phyloP scores from a whole-genome alignment of 2,888 invertebrate genomes.

The Pardosa pseudoannulata region DNA sequence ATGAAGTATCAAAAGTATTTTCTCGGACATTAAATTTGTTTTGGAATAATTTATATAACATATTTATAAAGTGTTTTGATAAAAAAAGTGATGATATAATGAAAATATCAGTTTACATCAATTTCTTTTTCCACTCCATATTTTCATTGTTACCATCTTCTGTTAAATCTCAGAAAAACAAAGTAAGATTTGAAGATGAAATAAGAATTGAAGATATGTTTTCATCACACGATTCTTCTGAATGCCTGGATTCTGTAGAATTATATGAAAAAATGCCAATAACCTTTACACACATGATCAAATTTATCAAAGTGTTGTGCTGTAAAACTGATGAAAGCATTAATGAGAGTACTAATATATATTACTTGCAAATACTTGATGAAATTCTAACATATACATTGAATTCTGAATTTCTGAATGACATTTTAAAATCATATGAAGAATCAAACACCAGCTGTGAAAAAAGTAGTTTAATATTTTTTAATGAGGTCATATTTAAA shows the following conservation, averaged over 20 bases:
- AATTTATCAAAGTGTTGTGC: slow-evolving; percentile 22
- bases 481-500: not conserved
- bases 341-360: no score
- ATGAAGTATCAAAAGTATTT: slow-evolving; percentile 18
- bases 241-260: not conserved
- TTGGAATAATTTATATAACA: slow-evolving; percentile 35
- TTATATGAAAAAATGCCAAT: not conserved
- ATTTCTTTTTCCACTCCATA: slow-evolving; percentile 45
- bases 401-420: slow-evolving; percentile 9
- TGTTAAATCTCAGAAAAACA: slow-evolving; percentile 20
- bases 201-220: not conserved
- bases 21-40: slow-evolving; percentile 11
- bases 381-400: slow-evolving; percentile 29
- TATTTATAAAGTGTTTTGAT: not conserved
- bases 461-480: slow-evolving; percentile 4
- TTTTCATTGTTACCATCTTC: not conserved
- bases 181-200: slow-evolving; percentile 44
- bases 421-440: not conserved
- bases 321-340: not conserved
- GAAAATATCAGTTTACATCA: slow-evolving; percentile 11
- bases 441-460: not conserved
- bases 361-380: slow-evolving; percentile 18
- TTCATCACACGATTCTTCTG: not conserved
- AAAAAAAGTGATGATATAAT: not conserved
- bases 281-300: slow-evolving; percentile 23